Evolutionary conservation across 64 coral and sea anemone genomes (phyloP).

Genomic region (Trachythela sp.): DNA sequence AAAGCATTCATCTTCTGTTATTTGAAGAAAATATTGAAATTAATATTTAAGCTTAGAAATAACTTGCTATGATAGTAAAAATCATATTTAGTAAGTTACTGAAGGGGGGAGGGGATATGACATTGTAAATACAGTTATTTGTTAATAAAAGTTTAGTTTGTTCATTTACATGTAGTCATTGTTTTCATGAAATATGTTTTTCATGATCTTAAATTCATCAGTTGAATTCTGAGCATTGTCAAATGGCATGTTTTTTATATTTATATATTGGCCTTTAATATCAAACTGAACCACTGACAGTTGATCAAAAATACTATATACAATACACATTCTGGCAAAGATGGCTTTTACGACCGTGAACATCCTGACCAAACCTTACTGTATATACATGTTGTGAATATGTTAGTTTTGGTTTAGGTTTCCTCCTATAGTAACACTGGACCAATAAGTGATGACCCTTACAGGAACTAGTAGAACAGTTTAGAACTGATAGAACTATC

Average conservation of each 20-base stretch:
- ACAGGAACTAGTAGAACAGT: too few relatives aligned
- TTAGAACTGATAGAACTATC: too few relatives aligned
- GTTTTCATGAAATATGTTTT: not conserved
- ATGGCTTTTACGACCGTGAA: too few relatives aligned
- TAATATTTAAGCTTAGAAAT: not conserved
- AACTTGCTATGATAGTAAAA: not conserved
- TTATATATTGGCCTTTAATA: too few relatives aligned
- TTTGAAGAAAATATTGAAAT: not conserved
- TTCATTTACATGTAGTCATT: not conserved
- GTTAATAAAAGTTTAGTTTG: too few relatives aligned
- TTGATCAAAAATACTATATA: not conserved
- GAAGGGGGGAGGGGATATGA: too few relatives aligned
- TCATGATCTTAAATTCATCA: not conserved
- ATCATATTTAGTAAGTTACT: not conserved
- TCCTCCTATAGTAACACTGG: too few relatives aligned
- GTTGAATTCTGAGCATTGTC: not conserved
- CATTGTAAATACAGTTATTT: too few relatives aligned
- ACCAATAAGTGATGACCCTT: too few relatives aligned
- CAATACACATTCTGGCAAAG: not conserved
- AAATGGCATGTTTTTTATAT: not conserved
- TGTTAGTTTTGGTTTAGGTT: not conserved
- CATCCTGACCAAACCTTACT: not conserved
- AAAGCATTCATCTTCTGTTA: not conserved
- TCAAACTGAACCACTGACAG: not conserved
- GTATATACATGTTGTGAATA: not conserved